Conservation (phyloP, 2,113 vertebrate species). For the Salvelinus fontinalis region DNA sequence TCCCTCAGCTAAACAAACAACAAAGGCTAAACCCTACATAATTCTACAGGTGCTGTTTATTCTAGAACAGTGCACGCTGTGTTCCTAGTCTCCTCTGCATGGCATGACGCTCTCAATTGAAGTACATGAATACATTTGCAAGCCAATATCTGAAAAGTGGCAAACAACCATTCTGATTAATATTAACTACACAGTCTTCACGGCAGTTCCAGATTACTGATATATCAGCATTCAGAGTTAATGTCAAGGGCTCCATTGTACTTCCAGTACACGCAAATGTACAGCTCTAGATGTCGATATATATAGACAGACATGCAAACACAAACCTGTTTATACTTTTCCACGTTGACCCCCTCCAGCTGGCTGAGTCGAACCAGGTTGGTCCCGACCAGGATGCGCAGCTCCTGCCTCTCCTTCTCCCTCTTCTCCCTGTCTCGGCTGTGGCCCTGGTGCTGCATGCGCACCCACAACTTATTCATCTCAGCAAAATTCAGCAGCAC, state of each 20-base stretch:
- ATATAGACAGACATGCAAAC: conserved; percentile 54
- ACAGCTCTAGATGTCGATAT: not conserved
- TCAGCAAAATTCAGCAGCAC: conserved; percentile 97
- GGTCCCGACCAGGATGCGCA: conserved; percentile 94
- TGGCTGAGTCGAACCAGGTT: conserved; percentile 97
- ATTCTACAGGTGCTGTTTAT: no score
- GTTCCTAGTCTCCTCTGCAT: not conserved
- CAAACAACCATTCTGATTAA: no score
- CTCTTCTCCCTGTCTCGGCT: conserved; percentile 95
- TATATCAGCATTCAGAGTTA: no score
- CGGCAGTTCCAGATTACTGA: no score
- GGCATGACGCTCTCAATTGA: not conserved
- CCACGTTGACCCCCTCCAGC: conserved; percentile 96
- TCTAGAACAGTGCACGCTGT: not conserved
- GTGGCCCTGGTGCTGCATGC: conserved; percentile 98
- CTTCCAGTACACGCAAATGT: no score
- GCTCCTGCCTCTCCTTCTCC: conserved; percentile 93
- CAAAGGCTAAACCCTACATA: not conserved
- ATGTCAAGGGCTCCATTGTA: not conserved
- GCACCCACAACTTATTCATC: conserved; percentile 99
- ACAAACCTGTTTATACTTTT: conserved; percentile 93
- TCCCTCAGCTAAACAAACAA: not conserved
- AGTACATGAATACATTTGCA: not conserved
- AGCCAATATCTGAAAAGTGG: not conserved
- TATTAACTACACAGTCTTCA: no score